Evolutionary conservation across 2,113 vertebrate genomes (phyloP).

Genomic region (Shinisaurus crocodilurus): DNA sequence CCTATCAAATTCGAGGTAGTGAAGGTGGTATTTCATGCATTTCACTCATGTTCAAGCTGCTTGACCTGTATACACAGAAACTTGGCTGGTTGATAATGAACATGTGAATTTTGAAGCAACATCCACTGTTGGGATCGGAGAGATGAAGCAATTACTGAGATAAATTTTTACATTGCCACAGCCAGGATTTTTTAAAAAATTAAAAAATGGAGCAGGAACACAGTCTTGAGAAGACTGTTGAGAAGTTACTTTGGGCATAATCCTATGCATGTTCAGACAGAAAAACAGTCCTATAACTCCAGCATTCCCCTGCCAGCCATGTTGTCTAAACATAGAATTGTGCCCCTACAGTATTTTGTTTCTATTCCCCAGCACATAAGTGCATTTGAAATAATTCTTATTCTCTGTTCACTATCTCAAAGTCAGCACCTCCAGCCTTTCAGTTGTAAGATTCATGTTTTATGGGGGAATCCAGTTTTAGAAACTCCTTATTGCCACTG

Average conservation of each 20-base stretch:
- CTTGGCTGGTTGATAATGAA: background rate
- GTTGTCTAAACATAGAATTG: no score
- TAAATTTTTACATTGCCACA: fast-evolving
- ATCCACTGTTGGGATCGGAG: fast-evolving
- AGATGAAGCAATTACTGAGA: background rate
- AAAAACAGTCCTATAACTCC: no score
- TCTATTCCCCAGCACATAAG: background rate
- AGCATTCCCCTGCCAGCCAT: no score
- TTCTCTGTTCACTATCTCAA: background rate
- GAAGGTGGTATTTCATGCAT: background rate
- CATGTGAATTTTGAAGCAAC: fast-evolving
- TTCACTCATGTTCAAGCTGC: background rate
- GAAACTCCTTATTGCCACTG: background rate
- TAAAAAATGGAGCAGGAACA: background rate
- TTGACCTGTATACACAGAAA: background rate
- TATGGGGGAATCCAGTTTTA: background rate
- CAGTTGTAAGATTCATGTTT: no score
- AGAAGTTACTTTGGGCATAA: background rate
- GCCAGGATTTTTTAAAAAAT: no score
- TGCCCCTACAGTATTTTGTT: background rate
- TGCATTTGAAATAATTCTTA: background rate
- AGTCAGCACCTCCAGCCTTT: background rate
- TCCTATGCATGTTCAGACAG: no score
- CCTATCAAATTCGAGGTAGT: background rate
- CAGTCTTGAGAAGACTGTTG: background rate